Conservation (phyloP, 2,113 vertebrate species). For the Carollia perspicillata region DNA sequence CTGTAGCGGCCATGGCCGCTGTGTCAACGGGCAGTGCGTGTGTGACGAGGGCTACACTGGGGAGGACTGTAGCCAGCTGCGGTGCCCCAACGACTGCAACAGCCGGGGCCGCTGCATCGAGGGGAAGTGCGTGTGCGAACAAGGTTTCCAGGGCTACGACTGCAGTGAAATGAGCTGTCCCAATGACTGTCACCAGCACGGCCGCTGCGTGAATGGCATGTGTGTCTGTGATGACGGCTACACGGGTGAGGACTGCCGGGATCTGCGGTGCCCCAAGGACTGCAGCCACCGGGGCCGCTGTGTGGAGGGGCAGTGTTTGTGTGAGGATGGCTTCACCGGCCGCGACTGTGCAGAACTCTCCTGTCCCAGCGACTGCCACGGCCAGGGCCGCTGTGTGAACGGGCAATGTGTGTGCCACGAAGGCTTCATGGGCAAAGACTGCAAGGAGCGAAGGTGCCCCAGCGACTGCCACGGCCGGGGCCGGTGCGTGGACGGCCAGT, state of each 20-base stretch:
- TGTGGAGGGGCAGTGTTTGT: slow-evolving; percentile 88
- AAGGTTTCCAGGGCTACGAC: slow-evolving; percentile 86
- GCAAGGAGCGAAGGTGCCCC: slow-evolving; percentile 84
- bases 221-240: slow-evolving; percentile 88
- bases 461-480: slow-evolving; percentile 87
- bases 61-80: slow-evolving; percentile 87
- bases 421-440: slow-evolving; percentile 87
- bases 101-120: slow-evolving; percentile 84
- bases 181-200: slow-evolving; percentile 84
- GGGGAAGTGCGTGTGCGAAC: slow-evolving; percentile 87
- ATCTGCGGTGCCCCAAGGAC: slow-evolving; percentile 87
- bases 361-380: slow-evolving; percentile 88
- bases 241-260: slow-evolving; percentile 86
- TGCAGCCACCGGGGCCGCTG: slow-evolving; percentile 89
- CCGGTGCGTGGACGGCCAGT: slow-evolving; percentile 85
- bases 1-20: slow-evolving; percentile 87
- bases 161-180: slow-evolving; percentile 89
- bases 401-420: slow-evolving; percentile 90
- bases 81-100: slow-evolving; percentile 89
- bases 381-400: slow-evolving; percentile 84
- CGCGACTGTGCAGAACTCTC: slow-evolving; percentile 88
- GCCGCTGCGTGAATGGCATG: slow-evolving; percentile 88
- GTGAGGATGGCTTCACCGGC: slow-evolving; percentile 87
- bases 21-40: slow-evolving; percentile 87
- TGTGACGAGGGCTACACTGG: slow-evolving; percentile 88